phyloP scores from a whole-genome alignment of 2,113 vertebrate species.

The Theropithecus gelada region DNA sequence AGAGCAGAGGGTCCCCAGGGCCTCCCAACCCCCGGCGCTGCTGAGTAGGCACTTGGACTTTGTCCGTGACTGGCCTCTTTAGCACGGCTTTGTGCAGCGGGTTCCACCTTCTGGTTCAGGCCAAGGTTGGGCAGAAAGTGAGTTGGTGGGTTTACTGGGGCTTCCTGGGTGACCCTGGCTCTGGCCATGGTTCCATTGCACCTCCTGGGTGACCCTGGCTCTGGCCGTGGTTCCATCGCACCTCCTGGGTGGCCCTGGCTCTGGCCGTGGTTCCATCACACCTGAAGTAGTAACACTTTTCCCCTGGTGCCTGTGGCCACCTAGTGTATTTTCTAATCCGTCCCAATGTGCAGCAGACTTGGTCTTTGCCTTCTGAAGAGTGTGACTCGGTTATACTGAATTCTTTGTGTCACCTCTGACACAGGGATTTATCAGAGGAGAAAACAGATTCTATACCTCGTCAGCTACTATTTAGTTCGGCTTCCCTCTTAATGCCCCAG shows the following conservation, averaged over 20 bases:
- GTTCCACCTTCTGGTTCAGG: background rate
- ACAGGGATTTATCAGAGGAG: background rate
- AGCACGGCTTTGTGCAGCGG: background rate
- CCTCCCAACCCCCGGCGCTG: background rate
- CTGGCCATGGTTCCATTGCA: accelerated
- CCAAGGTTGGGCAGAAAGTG: background rate
- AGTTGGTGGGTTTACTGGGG: background rate
- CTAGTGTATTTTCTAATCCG: background rate
- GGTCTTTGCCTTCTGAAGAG: background rate
- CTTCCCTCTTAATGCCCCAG: background rate
- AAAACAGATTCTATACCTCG: background rate
- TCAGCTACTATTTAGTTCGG: background rate
- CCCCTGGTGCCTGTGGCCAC: background rate
- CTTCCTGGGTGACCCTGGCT: too few species aligned
- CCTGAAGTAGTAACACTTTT: background rate
- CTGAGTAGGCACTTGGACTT: background rate
- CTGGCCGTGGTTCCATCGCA: too few species aligned
- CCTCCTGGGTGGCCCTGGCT: too few species aligned
- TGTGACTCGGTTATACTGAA: background rate
- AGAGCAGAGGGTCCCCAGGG: background rate
- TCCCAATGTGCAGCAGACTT: background rate
- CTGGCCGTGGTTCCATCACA: background rate
- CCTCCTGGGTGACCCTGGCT: too few species aligned
- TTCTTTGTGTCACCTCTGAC: background rate
- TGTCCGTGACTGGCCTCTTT: background rate